Percentiles rank a stretch among this genome's conserved stretches.
Conservation (phyloP, 2,888 invertebrate genomes). For the Laspeyria flexula region DNA sequence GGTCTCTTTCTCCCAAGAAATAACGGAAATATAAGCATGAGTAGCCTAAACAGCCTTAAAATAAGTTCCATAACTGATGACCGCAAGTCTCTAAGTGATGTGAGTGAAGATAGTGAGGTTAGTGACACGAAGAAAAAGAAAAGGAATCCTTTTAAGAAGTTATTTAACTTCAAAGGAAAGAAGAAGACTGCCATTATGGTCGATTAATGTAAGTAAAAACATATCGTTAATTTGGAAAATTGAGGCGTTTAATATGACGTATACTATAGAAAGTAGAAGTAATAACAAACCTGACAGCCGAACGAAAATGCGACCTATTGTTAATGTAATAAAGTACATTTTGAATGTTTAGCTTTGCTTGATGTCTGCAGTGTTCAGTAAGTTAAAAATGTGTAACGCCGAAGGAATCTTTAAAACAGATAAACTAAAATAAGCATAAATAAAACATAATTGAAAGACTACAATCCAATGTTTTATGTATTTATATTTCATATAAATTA, state of each 20-base stretch:
- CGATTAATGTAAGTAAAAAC: constrained; percentile 15
- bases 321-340: too few relatives aligned
- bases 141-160: constrained; percentile 18
- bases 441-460: too few relatives aligned
- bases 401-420: too few relatives aligned
- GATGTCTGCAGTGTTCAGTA: too few relatives aligned
- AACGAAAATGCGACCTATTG: too few relatives aligned
- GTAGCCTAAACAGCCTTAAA: constrained; percentile 36
- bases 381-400: too few relatives aligned
- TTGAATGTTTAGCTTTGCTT: too few relatives aligned
- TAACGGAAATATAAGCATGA: constrained; percentile 40
- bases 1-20: constrained; percentile 36
- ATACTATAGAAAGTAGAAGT: too few relatives aligned
- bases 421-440: too few relatives aligned
- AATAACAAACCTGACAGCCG: too few relatives aligned
- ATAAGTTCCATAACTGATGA: constrained; percentile 29
- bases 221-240: neutral
- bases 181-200: constrained; percentile 36
- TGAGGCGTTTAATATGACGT: neutral
- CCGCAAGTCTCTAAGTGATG: constrained; percentile 43
- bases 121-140: constrained; percentile 37
- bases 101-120: constrained; percentile 40
- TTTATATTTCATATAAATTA: too few relatives aligned
- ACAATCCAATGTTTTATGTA: too few relatives aligned
- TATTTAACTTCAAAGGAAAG: constrained; percentile 24